Conservation (phyloP, 2,113 vertebrate genomes). For the Phylloscopus whistleri region DNA sequence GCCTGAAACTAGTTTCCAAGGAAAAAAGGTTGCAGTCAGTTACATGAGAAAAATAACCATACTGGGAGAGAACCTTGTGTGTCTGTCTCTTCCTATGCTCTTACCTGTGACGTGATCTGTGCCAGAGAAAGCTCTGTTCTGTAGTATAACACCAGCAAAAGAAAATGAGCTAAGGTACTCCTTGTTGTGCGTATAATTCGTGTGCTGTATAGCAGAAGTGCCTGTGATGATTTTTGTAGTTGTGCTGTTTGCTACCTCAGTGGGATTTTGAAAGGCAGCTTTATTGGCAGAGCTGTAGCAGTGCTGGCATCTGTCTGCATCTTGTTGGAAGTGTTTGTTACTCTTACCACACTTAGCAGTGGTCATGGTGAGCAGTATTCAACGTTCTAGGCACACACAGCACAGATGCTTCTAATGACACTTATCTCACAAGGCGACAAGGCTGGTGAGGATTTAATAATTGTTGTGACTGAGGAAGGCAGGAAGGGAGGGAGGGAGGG, state of each 20-base stretch:
- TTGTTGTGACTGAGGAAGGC: neutral
- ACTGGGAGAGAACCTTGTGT: neutral
- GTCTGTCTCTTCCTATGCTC: neutral
- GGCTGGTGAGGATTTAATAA: neutral
- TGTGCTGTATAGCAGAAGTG: neutral
- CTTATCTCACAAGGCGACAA: neutral
- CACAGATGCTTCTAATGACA: neutral
- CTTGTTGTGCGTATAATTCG: neutral
- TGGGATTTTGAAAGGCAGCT: neutral
- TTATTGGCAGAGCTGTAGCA: neutral
- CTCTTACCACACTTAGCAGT: rapidly evolving
- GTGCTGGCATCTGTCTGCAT: neutral
- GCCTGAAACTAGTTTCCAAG: neutral
- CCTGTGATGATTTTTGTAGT: neutral
- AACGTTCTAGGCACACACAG: neutral
- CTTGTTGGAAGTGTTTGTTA: neutral
- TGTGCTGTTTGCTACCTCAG: neutral
- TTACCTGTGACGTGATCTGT: rapidly evolving
- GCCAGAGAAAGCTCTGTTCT: neutral
- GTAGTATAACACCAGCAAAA: neutral
- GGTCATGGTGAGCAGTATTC: neutral
- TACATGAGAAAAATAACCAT: neutral
- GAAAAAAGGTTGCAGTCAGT: neutral
- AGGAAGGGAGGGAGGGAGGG: too few species aligned
- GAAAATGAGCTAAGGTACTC: neutral